Evolutionary conservation across 2,113 vertebrate species (phyloP).

Genomic region (Halcyon malimbica): DNA sequence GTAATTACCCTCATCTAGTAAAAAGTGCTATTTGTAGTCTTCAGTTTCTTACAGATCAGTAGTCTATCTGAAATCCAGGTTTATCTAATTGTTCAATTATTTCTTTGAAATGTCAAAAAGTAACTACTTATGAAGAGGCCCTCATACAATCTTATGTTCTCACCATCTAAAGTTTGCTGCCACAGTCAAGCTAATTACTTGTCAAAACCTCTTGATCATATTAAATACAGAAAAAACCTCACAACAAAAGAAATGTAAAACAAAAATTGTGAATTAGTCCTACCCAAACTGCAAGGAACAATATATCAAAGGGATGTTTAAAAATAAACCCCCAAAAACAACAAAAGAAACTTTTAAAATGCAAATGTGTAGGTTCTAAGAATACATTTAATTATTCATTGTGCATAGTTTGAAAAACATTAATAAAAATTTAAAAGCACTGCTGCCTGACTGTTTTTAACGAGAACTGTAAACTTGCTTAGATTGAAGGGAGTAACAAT

Average conservation of each 20-base stretch:
- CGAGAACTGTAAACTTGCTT: background rate
- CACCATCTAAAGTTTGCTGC: conserved; percentile 16
- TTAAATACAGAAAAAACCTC: background rate
- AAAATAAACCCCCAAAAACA: background rate
- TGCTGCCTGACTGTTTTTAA: background rate
- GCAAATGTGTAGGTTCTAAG: conserved; percentile 19
- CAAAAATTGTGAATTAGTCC: background rate
- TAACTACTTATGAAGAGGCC: conserved; percentile 2
- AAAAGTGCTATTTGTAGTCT: conserved; percentile 31
- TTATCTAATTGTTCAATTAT: conserved; percentile 29
- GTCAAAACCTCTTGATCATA: conserved; percentile 62
- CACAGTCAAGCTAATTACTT: conserved; percentile 54
- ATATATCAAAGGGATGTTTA: conserved; percentile 50
- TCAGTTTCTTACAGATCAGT: background rate
- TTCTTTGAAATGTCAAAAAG: conserved; percentile 55
- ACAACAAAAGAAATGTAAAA: background rate
- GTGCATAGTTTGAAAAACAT: background rate
- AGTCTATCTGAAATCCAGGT: background rate
- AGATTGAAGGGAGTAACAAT: background rate
- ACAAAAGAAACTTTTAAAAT: background rate
- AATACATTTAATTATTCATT: conserved; percentile 42
- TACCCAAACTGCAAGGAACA: conserved; percentile 21
- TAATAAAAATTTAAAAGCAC: background rate
- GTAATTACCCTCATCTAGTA: conserved; percentile 17
- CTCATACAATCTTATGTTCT: background rate